phyloP scores from a whole-genome alignment of 2,113 vertebrate genomes.

The Corvus moneduloides region DNA sequence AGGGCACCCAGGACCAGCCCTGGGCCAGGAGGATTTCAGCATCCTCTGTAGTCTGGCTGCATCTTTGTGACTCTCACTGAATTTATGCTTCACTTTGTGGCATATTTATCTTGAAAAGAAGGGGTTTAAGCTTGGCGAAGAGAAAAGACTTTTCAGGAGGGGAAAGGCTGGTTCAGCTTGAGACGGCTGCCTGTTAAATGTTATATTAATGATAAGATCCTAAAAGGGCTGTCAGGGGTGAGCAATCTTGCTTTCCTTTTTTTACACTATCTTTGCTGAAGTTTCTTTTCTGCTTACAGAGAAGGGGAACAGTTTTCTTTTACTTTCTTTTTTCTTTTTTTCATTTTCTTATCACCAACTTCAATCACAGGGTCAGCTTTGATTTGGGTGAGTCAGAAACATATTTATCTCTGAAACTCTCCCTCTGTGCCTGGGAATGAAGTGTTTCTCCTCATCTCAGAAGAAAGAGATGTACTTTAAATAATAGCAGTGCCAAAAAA shows the following conservation, averaged over 20 bases:
- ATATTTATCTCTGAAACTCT: constrained; percentile 45
- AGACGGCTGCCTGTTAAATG: constrained; percentile 31
- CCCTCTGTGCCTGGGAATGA: constrained; percentile 32
- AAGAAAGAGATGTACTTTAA: neutral
- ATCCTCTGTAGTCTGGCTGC: neutral
- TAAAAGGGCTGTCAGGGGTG: neutral
- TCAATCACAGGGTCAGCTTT: constrained; percentile 50
- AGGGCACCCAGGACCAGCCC: neutral
- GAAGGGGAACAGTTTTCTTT: constrained; percentile 15
- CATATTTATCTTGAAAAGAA: constrained; percentile 10
- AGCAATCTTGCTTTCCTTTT: constrained; percentile 36
- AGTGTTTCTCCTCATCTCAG: constrained; percentile 21
- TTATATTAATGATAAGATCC: constrained; percentile 49
- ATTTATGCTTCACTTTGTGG: neutral
- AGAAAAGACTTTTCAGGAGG: neutral
- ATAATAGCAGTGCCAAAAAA: neutral
- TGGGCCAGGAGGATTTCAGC: neutral
- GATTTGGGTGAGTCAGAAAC: constrained; percentile 40
- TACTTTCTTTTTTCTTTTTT: neutral
- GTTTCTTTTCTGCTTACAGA: constrained; percentile 25
- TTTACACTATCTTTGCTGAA: constrained; percentile 32
- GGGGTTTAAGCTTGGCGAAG: neutral
- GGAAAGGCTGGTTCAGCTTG: neutral
- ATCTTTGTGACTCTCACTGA: neutral
- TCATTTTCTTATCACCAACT: neutral